Base-by-base conservation (phyloP, 2,888 invertebrate species). In the Neoitamus cyanurus region DNA sequence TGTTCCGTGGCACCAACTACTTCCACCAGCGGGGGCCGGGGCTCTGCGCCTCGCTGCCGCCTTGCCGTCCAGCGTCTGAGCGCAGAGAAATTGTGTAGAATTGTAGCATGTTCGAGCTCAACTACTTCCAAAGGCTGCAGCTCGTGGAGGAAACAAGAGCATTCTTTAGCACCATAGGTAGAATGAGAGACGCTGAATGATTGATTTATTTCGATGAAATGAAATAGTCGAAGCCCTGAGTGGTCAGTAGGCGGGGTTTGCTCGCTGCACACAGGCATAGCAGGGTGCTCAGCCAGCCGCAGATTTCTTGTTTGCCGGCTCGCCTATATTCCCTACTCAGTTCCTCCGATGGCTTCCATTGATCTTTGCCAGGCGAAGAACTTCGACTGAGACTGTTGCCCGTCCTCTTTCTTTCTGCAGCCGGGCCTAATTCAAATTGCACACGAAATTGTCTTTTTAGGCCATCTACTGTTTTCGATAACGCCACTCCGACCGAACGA, bases 201-300 rank as follows among this genome's bases (percentile, higher is more conserved):
- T 86, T 86, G 86, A 86, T 86, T 86, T 86, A 85, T 86, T 86
- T 83, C 86, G 84, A 85, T 85, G 84, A 86, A 86, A 85, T 78
- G 85, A 82, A 86, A 85, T 85, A 84, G 84, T 69, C 85, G 84
- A 80, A 83, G 78, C 84, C 83, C 78, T 78, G 84, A 85, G 85
- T 80, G 85, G 86, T 85, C 84, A 86, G 86, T 86, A 85, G 86
- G 86, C 86, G 86, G 86, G 84, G 86, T 86, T 85, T 83, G 48
- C n/a, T 42, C 68, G 42, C 48, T 58, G 78, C 84, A 84, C 77
- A 73, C 72, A 72, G 82, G 37, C 69, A 82, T 46, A 78, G 48
- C 31, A 36, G 69, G 82, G 69, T 69, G 15, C 28, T 37, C 82
- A 69, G 82, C 82, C 82, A 82, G 82, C 82, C 82, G 82, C 82